A percentile compares a stretch with the other conserved stretches of the same genome.
Evolutionary conservation across 2,888 invertebrate genomes (phyloP).

Genomic region (Euzophera pinguis): DNA sequence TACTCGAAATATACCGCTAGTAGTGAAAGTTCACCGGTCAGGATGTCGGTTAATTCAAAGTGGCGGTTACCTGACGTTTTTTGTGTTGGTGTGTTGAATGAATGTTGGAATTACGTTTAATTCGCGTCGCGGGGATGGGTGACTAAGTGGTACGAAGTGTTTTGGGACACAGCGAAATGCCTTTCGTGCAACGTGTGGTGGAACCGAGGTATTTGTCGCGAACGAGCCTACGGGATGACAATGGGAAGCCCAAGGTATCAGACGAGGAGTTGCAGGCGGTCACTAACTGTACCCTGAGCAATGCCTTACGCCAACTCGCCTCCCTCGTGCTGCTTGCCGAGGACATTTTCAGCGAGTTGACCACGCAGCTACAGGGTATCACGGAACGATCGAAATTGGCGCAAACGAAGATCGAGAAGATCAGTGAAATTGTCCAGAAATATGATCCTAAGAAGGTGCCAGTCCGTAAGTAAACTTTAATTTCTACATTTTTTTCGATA

Average conservation of each 20-base stretch:
- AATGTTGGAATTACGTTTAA: constrained; percentile 70
- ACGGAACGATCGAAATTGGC: constrained; percentile 86
- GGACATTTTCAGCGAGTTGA: constrained; percentile 91
- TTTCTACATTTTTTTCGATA: not conserved
- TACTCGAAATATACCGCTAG: constrained; percentile 32
- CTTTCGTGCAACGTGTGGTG: constrained; percentile 91
- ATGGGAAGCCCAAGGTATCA: constrained; percentile 79
- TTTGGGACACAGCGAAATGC: constrained; percentile 82
- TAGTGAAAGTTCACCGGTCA: constrained; percentile 69
- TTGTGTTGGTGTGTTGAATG: constrained; percentile 77
- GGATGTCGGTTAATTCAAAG: constrained; percentile 79
- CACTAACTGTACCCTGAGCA: constrained; percentile 91
- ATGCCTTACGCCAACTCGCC: constrained; percentile 91
- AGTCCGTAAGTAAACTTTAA: constrained; percentile 89
- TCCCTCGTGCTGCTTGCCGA: constrained; percentile 90
- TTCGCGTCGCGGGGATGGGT: constrained; percentile 68
- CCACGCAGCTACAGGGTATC: constrained; percentile 86
- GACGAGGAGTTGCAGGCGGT: constrained; percentile 92
- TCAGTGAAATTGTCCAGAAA: constrained; percentile 85
- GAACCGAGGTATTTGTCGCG: constrained; percentile 90
- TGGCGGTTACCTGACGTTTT: constrained; percentile 80
- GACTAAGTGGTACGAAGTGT: constrained; percentile 59
- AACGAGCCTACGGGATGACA: constrained; percentile 80
- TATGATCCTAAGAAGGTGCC: constrained; percentile 94
- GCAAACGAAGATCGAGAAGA: constrained; percentile 83